These are phyloP conservation scores for Dipus sagitta DNA, from an alignment of 2,797 vertebrate species.

Conservation along the genomic window DNA sequence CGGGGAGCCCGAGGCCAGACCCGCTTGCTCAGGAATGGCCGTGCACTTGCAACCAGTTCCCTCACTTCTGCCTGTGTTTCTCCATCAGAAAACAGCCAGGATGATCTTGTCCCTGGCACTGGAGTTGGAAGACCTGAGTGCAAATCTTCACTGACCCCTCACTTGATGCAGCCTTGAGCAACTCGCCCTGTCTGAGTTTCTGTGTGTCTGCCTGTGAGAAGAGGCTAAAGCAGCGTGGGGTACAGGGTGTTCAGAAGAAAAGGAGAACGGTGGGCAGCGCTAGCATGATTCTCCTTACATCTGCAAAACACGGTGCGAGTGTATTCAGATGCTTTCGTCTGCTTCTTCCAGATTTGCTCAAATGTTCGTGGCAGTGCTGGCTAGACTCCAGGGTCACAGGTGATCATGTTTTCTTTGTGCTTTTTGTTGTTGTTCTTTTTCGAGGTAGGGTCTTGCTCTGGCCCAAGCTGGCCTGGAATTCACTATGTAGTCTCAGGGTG, in stretches of 20 bases:
- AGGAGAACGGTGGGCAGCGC: neutral
- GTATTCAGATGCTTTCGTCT: neutral
- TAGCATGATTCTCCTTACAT: neutral
- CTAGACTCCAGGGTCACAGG: neutral
- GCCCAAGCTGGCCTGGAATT: too few relatives aligned
- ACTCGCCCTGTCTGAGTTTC: neutral
- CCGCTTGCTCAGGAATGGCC: neutral
- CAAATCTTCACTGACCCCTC: neutral
- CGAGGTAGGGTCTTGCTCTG: too few relatives aligned
- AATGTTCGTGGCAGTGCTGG: neutral
- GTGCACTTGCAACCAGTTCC: neutral
- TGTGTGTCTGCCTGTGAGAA: neutral
- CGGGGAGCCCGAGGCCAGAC: neutral
- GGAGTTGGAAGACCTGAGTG: neutral
- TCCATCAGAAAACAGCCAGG: neutral
- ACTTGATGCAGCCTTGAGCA: neutral
- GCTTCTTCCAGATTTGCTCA: neutral
- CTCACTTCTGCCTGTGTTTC: neutral
- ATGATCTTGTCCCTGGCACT: neutral
- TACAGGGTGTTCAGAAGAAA: neutral
- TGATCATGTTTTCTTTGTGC: neutral
- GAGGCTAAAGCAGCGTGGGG: neutral
- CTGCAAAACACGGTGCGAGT: neutral
- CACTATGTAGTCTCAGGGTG: too few relatives aligned
- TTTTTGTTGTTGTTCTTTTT: neutral